phyloP scores from a whole-genome alignment of 2,888 invertebrate species.

The Parnassius orleans region DNA sequence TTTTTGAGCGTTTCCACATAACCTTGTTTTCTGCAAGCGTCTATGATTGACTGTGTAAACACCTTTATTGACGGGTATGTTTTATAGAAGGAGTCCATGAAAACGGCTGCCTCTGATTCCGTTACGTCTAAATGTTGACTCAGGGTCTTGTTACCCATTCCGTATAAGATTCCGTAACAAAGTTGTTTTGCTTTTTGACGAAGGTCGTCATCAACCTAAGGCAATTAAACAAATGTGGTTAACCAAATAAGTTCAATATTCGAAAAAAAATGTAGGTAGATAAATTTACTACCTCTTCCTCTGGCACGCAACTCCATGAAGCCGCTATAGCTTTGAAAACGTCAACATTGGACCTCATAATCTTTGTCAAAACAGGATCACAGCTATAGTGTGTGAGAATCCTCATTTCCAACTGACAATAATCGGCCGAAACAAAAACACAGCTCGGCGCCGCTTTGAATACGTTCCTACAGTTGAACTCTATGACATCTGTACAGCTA shows the following conservation, averaged over 20 bases:
- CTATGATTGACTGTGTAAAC: constrained; percentile 77
- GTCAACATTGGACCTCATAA: constrained; percentile 86
- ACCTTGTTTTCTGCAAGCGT: constrained; percentile 85
- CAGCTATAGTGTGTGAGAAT: constrained; percentile 94
- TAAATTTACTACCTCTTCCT: constrained; percentile 73
- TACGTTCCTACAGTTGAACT: constrained; percentile 85
- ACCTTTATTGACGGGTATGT: constrained; percentile 86
- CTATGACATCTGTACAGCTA: constrained; percentile 50
- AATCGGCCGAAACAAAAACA: constrained; percentile 94
- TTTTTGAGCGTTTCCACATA: constrained; percentile 92
- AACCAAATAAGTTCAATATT: background rate
- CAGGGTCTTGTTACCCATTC: constrained; percentile 93
- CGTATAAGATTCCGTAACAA: constrained; percentile 98
- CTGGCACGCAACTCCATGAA: constrained; percentile 87
- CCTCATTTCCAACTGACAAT: constrained; percentile 97
- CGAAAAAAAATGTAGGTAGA: constrained; percentile 28
- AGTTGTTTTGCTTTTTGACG: constrained; percentile 95
- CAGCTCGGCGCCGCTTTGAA: constrained; percentile 82
- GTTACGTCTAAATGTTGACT: constrained; percentile 89
- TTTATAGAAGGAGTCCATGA: constrained; percentile 90
- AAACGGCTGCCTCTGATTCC: constrained; percentile 88
- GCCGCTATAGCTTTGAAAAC: constrained; percentile 93
- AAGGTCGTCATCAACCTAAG: constrained; percentile 86
- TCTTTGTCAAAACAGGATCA: constrained; percentile 85
- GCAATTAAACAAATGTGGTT: constrained; percentile 1